A percentile compares a stretch with the other conserved stretches of the same genome.
Evolutionary conservation across 2,888 invertebrate genomes (phyloP).

Genomic region (Athalia rosae): DNA sequence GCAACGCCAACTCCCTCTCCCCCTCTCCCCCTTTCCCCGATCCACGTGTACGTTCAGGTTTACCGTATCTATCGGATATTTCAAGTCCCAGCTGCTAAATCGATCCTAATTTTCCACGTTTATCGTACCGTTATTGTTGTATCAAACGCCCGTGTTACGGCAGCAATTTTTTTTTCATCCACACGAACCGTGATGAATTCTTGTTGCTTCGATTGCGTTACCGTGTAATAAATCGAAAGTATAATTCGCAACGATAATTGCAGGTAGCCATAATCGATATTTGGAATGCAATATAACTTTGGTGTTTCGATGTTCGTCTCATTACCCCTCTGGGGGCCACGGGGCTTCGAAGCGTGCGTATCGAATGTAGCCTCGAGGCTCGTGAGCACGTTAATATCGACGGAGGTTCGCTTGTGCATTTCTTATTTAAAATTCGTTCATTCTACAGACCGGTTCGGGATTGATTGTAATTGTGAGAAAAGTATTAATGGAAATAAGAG

Average conservation of each 20-base stretch:
- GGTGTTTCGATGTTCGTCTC: slow-evolving; percentile 60
- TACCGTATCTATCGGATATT: background rate
- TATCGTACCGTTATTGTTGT: background rate
- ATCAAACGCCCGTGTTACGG: background rate
- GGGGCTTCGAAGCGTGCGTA: slow-evolving; percentile 51
- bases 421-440: slow-evolving; percentile 55
- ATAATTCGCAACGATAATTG: slow-evolving; percentile 58
- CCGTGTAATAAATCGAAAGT: slow-evolving; percentile 42
- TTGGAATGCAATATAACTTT: slow-evolving; percentile 52
- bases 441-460: slow-evolving; percentile 49
- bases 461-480: slow-evolving; percentile 54
- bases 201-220: no score
- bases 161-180: background rate
- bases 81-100: slow-evolving; percentile 8
- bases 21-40: background rate
- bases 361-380: slow-evolving; percentile 54
- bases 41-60: no score
- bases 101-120: background rate
- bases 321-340: slow-evolving; percentile 53
- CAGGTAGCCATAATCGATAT: slow-evolving; percentile 54
- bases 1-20: background rate
- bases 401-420: slow-evolving; percentile 7
- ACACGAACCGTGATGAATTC: background rate
- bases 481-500: slow-evolving; percentile 58
- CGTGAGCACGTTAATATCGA: slow-evolving; percentile 49